Evolutionary conservation across 2,888 invertebrate species (phyloP).

Genomic region (Rhyacophila evoluta): DNA sequence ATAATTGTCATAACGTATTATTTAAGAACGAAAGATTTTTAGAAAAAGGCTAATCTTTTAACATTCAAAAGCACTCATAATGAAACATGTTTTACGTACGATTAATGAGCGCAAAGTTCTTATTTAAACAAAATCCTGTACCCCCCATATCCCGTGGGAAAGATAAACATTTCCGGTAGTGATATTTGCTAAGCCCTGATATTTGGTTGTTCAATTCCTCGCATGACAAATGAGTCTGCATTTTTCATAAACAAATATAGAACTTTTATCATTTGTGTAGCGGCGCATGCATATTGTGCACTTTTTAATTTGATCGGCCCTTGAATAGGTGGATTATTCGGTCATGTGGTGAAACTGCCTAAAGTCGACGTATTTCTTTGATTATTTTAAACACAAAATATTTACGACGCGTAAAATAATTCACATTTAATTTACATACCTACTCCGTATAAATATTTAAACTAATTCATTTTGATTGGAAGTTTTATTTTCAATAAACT

Average conservation of each 20-base stretch:
- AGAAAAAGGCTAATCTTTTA: too few species aligned
- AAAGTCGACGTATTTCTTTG: too few species aligned
- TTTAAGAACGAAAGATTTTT: too few species aligned
- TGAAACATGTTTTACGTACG: not conserved
- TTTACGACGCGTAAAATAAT: too few species aligned
- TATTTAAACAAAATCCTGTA: slow-evolving; percentile 2
- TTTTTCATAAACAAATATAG: not conserved
- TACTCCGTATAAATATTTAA: too few species aligned
- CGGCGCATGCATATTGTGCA: not conserved
- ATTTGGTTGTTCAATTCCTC: not conserved
- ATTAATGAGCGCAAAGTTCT: not conserved
- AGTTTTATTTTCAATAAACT: too few species aligned
- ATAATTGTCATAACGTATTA: too few species aligned
- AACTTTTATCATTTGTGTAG: not conserved
- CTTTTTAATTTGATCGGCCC: too few species aligned
- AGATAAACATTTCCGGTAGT: slow-evolving; percentile 22
- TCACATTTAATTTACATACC: too few species aligned
- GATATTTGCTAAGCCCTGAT: slow-evolving; percentile 3
- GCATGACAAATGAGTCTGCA: slow-evolving; percentile 13
- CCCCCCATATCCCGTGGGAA: slow-evolving; percentile 15
- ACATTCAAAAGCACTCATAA: not conserved
- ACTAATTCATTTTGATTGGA: slow-evolving; percentile 11
- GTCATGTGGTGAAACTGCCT: too few species aligned
- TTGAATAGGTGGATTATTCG: too few species aligned
- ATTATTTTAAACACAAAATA: too few species aligned